A percentile compares a stretch with the other conserved stretches of the same genome.
These are phyloP conservation scores for Bathynomus jamesi DNA, from an alignment of 1,140 invertebrate species.

Conservation along the genomic window DNA sequence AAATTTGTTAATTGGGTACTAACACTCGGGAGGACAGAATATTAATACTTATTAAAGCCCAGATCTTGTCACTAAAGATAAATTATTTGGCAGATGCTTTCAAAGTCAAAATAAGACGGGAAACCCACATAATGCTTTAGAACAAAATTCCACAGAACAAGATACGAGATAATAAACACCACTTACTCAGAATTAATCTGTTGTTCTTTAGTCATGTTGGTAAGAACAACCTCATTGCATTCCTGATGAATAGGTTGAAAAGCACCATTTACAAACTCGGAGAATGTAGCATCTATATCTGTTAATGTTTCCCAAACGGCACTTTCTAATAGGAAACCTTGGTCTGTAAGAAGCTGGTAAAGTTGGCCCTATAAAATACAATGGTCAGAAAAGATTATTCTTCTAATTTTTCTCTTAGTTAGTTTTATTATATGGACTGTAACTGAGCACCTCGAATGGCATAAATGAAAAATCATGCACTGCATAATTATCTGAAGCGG, in stretches of 20 bases:
- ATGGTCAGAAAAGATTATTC: constrained; percentile 8
- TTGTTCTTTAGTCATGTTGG: constrained; percentile 42
- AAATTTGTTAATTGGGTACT: too few species aligned
- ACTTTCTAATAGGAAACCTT: constrained; percentile 52
- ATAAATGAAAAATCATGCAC: neutral
- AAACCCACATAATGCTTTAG: too few species aligned
- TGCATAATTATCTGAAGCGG: too few species aligned
- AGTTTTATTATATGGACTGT: too few species aligned
- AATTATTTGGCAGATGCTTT: too few species aligned
- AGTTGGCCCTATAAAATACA: constrained; percentile 47
- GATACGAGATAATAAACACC: constrained; percentile 2
- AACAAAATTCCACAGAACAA: too few species aligned
- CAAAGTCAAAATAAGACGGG: too few species aligned
- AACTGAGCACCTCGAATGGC: too few species aligned
- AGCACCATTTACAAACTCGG: constrained; percentile 50
- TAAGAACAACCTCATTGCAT: constrained; percentile 27
- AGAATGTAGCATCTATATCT: constrained; percentile 53
- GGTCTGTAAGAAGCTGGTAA: constrained; percentile 55
- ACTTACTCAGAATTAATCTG: constrained; percentile 52
- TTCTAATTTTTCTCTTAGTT: too few species aligned
- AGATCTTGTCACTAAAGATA: too few species aligned
- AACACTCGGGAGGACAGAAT: too few species aligned
- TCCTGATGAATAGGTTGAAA: constrained; percentile 43
- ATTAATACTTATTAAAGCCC: too few species aligned
- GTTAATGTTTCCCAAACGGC: constrained; percentile 55